Base-by-base conservation (phyloP, 1,140 invertebrate species). In the Saccostrea echinata region DNA sequence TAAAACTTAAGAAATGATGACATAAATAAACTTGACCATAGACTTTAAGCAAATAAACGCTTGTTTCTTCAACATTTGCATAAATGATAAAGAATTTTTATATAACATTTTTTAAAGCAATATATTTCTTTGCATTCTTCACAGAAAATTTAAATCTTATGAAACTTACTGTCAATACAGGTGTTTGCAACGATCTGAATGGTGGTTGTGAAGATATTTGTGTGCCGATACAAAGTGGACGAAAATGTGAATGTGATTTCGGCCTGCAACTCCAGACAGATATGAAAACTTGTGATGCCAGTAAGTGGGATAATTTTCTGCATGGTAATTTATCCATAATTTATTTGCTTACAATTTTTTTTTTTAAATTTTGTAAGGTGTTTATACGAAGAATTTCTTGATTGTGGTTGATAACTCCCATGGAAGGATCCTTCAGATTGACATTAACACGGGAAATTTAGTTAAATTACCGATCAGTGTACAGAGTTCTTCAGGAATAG, bases 361-460 rank as follows among this genome's bases (percentile, higher is more conserved):
- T 11, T 71, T 71, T 33, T 30, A n/a, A n/a, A 30, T 13, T 13
- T 71, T 71, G 16, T 12, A 43, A 71, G 68, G 16, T 30, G 16
- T 71, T 30, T 33, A 30, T 30, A 4, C 27, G 6, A 33, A 11
- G 24, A 76, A 30, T 30, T 76, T 76, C 30, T 30, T 76, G 1
- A 18, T 76, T 76, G 68, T 76, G 13, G 16, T 30, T 27, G 68
- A 76, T 76, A 30, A 33, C 11, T 30, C 68, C 16, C 68, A 76
- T 27, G 68, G 68, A 9, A 76, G 68, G 16, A 35, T 76, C 24
- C 68, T 76, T 12, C 68, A 76, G 68, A 13, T 76, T 76, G 68
- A 76, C 27, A 27, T 76, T 3, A 13, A 76, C 12, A 76, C 24
- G 4, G 68, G 68, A 13, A 76, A 3, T 33, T 3, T 76, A 11